These are phyloP conservation scores for Agapetus fuscipes DNA, from an alignment of 2,888 invertebrate genomes.

Conservation along the genomic window DNA sequence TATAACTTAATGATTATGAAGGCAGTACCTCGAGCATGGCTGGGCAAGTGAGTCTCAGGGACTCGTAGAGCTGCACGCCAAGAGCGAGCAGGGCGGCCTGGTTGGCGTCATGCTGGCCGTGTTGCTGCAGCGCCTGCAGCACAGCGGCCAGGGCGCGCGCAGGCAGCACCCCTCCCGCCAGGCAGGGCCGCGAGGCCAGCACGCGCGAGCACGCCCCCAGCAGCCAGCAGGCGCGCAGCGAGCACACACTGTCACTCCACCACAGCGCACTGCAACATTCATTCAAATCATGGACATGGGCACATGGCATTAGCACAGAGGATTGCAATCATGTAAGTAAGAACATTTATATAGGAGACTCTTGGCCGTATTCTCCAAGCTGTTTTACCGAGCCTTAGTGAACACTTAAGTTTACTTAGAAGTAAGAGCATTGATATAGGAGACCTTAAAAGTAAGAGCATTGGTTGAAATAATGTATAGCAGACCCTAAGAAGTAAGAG, in stretches of 20 bases:
- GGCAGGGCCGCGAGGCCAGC: conserved; percentile 44
- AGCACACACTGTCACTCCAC: conserved; percentile 80
- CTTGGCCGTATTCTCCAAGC: too few relatives aligned
- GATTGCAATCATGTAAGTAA: too few relatives aligned
- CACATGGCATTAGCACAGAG: too few relatives aligned
- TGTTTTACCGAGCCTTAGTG: too few relatives aligned
- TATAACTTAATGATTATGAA: neutral
- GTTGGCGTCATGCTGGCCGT: conserved; percentile 86
- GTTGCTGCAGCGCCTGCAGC: conserved; percentile 69
- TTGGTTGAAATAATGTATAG: too few relatives aligned
- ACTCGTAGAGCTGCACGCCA: conserved; percentile 79
- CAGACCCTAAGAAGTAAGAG: too few relatives aligned
- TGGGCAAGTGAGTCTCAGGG: conserved; percentile 66
- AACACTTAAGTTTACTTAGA: too few relatives aligned
- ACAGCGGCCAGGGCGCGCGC: conserved; percentile 67
- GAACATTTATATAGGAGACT: too few relatives aligned
- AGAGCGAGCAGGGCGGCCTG: conserved; percentile 70
- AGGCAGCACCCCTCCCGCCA: conserved; percentile 45
- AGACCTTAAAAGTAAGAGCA: too few relatives aligned
- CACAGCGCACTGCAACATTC: conserved; percentile 53
- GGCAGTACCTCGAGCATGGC: conserved; percentile 50
- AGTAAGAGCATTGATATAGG: too few relatives aligned
- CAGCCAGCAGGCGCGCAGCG: conserved; percentile 68
- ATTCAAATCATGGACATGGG: conserved; percentile 53
- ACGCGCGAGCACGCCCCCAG: conserved; percentile 62